These are phyloP conservation scores for Berghia stephanieae DNA, from an alignment of 1,140 invertebrate species.

Conservation along the genomic window DNA sequence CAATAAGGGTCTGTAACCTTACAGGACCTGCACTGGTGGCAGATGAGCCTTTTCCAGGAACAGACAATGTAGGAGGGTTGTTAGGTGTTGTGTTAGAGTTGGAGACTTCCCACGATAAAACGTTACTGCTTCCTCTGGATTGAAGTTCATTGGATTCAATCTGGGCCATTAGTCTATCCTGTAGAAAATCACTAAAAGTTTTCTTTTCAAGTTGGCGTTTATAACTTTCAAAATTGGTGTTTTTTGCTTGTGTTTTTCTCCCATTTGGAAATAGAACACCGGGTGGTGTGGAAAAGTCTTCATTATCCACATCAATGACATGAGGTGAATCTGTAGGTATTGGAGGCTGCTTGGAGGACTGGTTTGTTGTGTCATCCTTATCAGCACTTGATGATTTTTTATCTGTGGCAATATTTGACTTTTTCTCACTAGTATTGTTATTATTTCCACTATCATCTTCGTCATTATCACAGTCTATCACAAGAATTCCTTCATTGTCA, in stretches of 20 bases:
- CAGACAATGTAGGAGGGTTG: not conserved
- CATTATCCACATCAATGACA: not conserved
- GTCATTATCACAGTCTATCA: not conserved
- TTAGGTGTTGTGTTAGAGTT: not conserved
- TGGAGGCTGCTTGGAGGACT: not conserved
- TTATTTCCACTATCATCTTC: not conserved
- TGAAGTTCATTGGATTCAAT: not conserved
- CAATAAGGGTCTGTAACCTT: conserved; percentile 49
- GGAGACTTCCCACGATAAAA: not conserved
- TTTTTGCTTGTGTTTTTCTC: too few relatives aligned
- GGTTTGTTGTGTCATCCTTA: not conserved
- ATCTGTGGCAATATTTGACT: not conserved
- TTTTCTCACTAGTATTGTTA: not conserved
- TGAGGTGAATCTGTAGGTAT: not conserved
- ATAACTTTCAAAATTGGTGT: not conserved
- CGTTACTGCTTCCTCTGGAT: not conserved
- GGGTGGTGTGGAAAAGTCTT: too few relatives aligned
- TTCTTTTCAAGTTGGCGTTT: not conserved
- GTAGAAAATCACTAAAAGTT: not conserved
- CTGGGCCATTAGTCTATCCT: not conserved
- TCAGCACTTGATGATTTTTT: not conserved
- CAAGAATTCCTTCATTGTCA: not conserved
- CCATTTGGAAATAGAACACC: too few relatives aligned
- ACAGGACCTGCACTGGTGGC: conserved; percentile 16
- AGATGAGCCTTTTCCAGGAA: not conserved